Conservation (phyloP, 2,888 invertebrate species). For the Phragmatobia fuliginosa region DNA sequence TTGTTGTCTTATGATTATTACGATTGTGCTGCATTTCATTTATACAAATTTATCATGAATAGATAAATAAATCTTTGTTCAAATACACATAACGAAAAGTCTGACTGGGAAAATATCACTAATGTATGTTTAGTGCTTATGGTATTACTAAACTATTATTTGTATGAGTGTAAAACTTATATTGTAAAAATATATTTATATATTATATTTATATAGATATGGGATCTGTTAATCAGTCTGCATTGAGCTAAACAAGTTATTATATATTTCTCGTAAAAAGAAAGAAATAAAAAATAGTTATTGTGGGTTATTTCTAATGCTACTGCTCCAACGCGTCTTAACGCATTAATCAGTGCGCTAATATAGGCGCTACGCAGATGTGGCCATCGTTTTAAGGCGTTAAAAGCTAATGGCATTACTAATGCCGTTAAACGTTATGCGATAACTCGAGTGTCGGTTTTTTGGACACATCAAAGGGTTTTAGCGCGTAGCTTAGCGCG, state of each 20-base stretch:
- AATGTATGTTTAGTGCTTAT: neutral
- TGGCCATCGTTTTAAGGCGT: too few species aligned
- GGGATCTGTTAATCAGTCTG: neutral
- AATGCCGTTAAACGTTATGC: too few species aligned
- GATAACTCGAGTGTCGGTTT: too few species aligned
- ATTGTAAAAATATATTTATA: neutral
- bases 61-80: slow-evolving; percentile 34
- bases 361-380: too few species aligned
- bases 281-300: too few species aligned
- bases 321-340: too few species aligned
- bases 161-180: neutral
- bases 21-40: slow-evolving; percentile 22
- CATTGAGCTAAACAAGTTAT: neutral
- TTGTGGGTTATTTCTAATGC: too few species aligned
- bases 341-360: too few species aligned
- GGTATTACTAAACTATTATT: neutral
- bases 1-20: neutral
- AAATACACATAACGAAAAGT: slow-evolving; percentile 23
- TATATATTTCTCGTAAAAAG: too few species aligned
- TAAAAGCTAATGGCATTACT: too few species aligned
- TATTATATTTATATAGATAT: neutral
- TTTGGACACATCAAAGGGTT: too few species aligned
- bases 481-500: too few species aligned
- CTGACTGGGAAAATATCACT: neutral
- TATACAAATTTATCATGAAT: slow-evolving; percentile 31